phyloP scores from a whole-genome alignment of 2,113 vertebrate species.

The Indri indri region DNA sequence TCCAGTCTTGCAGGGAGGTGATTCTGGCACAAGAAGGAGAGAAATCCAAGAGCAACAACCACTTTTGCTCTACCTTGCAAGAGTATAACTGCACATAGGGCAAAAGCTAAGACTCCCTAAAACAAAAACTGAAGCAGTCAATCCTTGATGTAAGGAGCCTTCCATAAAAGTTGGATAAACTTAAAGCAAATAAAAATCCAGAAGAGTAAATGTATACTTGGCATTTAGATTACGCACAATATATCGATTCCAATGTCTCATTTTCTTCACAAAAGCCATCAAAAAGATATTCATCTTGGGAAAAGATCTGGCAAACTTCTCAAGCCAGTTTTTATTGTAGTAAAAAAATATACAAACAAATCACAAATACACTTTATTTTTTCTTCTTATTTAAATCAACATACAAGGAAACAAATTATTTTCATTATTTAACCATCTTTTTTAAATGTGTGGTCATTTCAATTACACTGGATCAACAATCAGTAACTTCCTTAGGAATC shows the following conservation, averaged over 20 bases:
- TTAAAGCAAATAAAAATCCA: background rate
- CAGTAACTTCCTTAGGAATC: background rate
- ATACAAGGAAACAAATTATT: background rate
- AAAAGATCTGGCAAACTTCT: background rate
- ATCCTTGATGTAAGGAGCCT: background rate
- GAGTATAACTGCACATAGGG: background rate
- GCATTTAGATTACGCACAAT: conserved; percentile 57
- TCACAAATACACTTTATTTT: background rate
- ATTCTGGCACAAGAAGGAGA: background rate
- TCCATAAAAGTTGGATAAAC: background rate
- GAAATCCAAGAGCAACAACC: background rate
- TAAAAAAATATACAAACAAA: conserved; percentile 50
- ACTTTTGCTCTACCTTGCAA: background rate
- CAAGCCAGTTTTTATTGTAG: background rate
- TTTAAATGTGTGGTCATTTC: background rate
- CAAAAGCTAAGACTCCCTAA: conserved; percentile 25
- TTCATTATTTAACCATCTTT: background rate
- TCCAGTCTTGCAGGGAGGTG: background rate
- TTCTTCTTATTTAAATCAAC: background rate
- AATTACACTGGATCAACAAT: background rate
- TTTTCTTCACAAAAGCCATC: conserved; percentile 64
- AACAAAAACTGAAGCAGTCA: background rate
- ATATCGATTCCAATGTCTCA: conserved; percentile 66
- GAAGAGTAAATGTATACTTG: conserved; percentile 47
- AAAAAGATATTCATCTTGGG: background rate